A percentile compares a stretch with the other conserved stretches of the same genome.
phyloP scores from a whole-genome alignment of 2,888 invertebrate genomes.

The Mythimna pallens region DNA sequence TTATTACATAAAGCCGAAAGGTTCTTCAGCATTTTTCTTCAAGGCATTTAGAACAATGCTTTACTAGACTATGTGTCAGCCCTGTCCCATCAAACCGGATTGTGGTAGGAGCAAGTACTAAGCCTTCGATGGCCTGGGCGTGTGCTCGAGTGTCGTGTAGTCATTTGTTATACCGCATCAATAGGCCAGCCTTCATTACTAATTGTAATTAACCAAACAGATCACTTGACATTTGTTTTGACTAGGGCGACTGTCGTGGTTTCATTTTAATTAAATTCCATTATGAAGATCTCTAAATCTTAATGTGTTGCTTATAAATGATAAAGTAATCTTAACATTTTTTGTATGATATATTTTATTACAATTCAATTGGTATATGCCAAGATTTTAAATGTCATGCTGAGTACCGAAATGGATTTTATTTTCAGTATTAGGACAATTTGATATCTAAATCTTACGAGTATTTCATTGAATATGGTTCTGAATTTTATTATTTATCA shows the following conservation, averaged over 20 bases:
- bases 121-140: conserved; percentile 46
- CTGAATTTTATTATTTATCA: background rate
- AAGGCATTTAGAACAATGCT: background rate
- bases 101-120: conserved; percentile 55
- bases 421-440: background rate
- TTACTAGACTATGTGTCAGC: conserved; percentile 16
- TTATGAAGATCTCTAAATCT: background rate
- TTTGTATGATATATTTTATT: background rate
- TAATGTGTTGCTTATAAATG: background rate
- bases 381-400: background rate
- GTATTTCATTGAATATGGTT: background rate
- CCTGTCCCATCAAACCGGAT: conserved; percentile 51
- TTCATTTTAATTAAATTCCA: conserved; percentile 10
- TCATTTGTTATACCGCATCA: conserved; percentile 49
- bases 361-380: background rate
- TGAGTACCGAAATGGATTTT: background rate
- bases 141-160: conserved; percentile 41
- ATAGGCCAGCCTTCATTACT: conserved; percentile 34
- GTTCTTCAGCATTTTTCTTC: background rate
- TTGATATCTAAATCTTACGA: background rate
- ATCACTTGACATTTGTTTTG: conserved; percentile 25
- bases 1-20: too few species aligned
- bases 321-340: background rate
- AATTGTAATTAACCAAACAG: conserved; percentile 44
- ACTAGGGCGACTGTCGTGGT: background rate